Percentiles rank a stretch among this genome's conserved stretches.
phyloP scores from a whole-genome alignment of 2,797 vertebrate species.

The Dromococcyx pavoninus region DNA sequence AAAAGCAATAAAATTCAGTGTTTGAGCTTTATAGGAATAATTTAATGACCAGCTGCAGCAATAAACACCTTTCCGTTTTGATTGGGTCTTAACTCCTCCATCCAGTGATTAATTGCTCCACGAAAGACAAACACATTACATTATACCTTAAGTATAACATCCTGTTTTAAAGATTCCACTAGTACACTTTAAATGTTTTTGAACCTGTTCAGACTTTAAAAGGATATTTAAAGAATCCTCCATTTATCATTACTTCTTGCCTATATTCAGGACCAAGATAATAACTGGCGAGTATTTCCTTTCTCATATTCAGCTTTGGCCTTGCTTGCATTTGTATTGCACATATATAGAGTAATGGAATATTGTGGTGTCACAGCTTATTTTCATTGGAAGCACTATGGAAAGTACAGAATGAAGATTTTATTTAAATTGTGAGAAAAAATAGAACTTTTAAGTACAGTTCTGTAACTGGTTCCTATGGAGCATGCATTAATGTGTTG shows the following conservation, averaged over 20 bases:
- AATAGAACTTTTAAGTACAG: not conserved
- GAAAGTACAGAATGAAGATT: not conserved
- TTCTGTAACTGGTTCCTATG: not conserved
- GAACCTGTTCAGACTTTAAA: conserved; percentile 30
- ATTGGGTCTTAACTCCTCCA: conserved; percentile 56
- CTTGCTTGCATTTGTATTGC: not conserved
- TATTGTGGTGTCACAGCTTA: not conserved
- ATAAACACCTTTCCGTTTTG: conserved; percentile 66
- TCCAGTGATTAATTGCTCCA: conserved; percentile 59
- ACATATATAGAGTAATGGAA: not conserved
- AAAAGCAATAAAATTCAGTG: conserved; percentile 62
- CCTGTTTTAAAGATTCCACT: conserved; percentile 65
- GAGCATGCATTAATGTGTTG: not conserved
- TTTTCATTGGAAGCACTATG: not conserved
- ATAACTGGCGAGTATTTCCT: not conserved
- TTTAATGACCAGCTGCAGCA: conserved; percentile 67
- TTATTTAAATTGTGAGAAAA: not conserved
- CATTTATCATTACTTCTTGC: not conserved
- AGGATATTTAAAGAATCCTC: not conserved
- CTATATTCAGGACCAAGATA: not conserved
- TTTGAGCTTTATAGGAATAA: conserved; percentile 67
- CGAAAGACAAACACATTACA: conserved; percentile 63
- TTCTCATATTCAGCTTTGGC: not conserved
- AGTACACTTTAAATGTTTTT: conserved; percentile 33
- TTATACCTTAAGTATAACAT: conserved; percentile 60